These are phyloP conservation scores for Manis crassicaudata DNA, from an alignment of 2,797 vertebrate species.

Conservation along the genomic window DNA sequence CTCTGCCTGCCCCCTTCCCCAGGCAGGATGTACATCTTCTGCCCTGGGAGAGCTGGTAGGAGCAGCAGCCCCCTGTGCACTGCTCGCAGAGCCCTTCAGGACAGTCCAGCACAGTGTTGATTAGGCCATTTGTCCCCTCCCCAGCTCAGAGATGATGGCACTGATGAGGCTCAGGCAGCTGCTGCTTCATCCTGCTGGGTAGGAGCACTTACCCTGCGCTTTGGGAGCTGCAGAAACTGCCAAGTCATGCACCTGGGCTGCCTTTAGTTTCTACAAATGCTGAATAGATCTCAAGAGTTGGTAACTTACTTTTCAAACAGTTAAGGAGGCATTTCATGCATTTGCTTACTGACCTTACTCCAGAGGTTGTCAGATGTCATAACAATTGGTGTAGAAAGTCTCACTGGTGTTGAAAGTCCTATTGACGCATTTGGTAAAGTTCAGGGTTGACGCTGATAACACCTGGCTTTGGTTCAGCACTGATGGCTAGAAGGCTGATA, in stretches of 20 bases:
- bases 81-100: neutral
- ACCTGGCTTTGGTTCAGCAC: neutral
- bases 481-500: neutral
- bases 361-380: neutral
- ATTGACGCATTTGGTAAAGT: neutral
- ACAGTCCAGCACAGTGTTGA: rapidly evolving
- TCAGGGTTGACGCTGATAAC: neutral
- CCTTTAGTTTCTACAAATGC: neutral
- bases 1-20: neutral
- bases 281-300: neutral
- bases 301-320: neutral
- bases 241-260: neutral
- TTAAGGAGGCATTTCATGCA: neutral
- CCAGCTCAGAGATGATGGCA: neutral
- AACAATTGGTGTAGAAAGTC: neutral
- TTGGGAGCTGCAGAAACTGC: neutral
- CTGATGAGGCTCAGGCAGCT: neutral
- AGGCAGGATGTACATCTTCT: neutral
- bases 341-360: neutral
- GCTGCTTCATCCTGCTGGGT: neutral
- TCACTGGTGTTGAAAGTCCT: neutral
- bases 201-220: neutral
- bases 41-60: neutral
- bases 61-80: rapidly evolving
- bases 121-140: neutral